Base-by-base conservation (phyloP, 2,113 vertebrate species). In the Prunella fulvescens region DNA sequence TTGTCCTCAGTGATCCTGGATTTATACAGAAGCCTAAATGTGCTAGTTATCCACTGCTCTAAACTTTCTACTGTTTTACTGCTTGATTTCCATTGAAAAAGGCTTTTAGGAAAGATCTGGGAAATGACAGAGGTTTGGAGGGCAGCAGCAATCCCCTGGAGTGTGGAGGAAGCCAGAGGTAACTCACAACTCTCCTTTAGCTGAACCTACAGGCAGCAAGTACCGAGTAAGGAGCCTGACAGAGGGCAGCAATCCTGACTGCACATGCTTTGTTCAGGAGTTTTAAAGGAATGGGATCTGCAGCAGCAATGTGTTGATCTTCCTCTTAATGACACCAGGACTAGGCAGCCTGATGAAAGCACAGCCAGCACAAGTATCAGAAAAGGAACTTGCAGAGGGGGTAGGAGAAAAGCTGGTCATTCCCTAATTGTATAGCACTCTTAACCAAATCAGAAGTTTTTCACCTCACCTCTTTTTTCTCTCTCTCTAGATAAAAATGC, bases 161-260 rank as follows among this genome's bases (percentile, higher is more conserved):
- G 45, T 3, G 4, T 37, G 25, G 56, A 84, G 35, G 51, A 67
- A 61, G 23, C 19, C 62, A 78, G 42, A 81, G 23, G 23, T 33
- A 86, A 82, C 39, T 39, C 31, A 51, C 12, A 42, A 11, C 17
- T 8, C 31, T 57, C 61, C 60, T 64, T 48, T 56, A 78, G 24
- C 4, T 53, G 69, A 61, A 91, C 53, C 11, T 28, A 81, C 11
- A 73, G 19, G 31, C 14, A 64, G 1, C 19, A 61, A 88, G 44
- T 29, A 45, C 11, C 0, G 0, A 86, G 58, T 9, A 35, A 39
- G 48, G 29, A 80, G 67, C 23, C 51, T 3, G 4, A n/a, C 57
- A 64, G 3, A 79, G 42, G 19, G 61, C 26, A 71, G 74, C n/a
- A 76, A 69, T 50, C 42, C 51, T 50, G 28, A 61, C 44, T 44